Evolutionary conservation across 1,140 invertebrate species (phyloP).

Genomic region (Helicoverpa zea): DNA sequence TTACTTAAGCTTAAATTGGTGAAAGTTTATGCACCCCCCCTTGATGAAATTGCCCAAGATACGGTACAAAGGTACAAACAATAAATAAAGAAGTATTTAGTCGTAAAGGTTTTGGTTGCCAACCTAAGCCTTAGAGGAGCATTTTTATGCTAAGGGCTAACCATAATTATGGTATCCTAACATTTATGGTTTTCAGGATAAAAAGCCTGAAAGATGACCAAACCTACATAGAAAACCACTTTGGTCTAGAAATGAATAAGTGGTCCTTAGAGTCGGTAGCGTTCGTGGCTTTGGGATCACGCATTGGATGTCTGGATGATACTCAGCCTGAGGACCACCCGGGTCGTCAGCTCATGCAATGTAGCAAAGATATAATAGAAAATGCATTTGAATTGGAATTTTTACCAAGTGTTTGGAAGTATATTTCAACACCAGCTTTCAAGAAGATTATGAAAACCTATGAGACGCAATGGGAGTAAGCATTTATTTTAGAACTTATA

Average conservation of each 20-base stretch:
- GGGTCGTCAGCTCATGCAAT: conserved; percentile 87
- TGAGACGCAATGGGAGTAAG: conserved; percentile 83
- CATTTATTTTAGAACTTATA: not conserved
- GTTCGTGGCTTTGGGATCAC: conserved; percentile 89
- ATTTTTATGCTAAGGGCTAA: too few relatives aligned
- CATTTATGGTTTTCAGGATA: conserved; percentile 18
- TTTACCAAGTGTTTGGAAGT: conserved; percentile 89
- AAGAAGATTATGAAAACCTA: conserved; percentile 85
- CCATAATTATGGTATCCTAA: not conserved
- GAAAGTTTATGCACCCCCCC: conserved; percentile 71
- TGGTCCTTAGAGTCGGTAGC: conserved; percentile 91
- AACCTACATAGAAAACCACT: conserved; percentile 75
- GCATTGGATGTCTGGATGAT: conserved; percentile 88
- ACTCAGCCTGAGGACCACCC: conserved; percentile 85
- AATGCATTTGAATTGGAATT: conserved; percentile 88
- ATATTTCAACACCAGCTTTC: conserved; percentile 87
- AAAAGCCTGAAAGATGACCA: conserved; percentile 58
- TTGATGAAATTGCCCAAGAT: conserved; percentile 72
- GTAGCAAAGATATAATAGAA: conserved; percentile 88
- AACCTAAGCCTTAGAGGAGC: too few relatives aligned
- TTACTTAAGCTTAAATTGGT: conserved; percentile 77
- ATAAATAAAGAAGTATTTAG: too few relatives aligned
- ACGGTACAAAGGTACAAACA: conserved; percentile 63
- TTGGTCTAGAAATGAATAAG: conserved; percentile 89
- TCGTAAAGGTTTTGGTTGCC: too few relatives aligned